A percentile compares a stretch with the other conserved stretches of the same genome.
These are phyloP conservation scores for Hyperoodon ampullatus DNA, from an alignment of 2,113 vertebrate genomes.

Conservation along the genomic window DNA sequence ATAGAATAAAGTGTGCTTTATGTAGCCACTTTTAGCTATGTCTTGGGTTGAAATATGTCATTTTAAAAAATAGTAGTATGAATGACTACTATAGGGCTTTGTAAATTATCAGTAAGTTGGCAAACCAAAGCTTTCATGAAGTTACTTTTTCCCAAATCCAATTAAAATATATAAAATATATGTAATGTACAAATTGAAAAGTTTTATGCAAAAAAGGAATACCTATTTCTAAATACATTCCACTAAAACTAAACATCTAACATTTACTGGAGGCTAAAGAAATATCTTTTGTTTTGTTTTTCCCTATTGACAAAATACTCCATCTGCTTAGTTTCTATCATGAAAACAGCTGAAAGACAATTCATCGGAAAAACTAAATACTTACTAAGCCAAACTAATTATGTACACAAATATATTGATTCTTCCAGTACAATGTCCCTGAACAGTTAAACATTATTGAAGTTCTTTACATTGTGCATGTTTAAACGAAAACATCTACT, in stretches of 20 bases:
- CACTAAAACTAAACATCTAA: neutral
- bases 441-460: neutral
- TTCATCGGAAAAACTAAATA: neutral
- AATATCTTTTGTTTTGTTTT: neutral
- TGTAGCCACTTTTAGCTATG: neutral
- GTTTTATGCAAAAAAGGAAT: neutral
- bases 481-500: neutral
- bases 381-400: neutral
- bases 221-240: neutral
- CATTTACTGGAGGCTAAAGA: neutral
- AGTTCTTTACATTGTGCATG: neutral
- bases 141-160: neutral
- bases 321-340: neutral
- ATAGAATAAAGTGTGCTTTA: neutral
- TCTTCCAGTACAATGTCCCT: neutral
- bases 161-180: neutral
- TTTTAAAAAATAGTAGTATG: neutral
- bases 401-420: neutral
- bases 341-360: constrained; percentile 29
- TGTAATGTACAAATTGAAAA: neutral
- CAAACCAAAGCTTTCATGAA: neutral
- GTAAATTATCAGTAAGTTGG: neutral
- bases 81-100: neutral
- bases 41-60: neutral
- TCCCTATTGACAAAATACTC: neutral